Base-by-base conservation (phyloP, 2,888 invertebrate species). In the Orthosia cruda region DNA sequence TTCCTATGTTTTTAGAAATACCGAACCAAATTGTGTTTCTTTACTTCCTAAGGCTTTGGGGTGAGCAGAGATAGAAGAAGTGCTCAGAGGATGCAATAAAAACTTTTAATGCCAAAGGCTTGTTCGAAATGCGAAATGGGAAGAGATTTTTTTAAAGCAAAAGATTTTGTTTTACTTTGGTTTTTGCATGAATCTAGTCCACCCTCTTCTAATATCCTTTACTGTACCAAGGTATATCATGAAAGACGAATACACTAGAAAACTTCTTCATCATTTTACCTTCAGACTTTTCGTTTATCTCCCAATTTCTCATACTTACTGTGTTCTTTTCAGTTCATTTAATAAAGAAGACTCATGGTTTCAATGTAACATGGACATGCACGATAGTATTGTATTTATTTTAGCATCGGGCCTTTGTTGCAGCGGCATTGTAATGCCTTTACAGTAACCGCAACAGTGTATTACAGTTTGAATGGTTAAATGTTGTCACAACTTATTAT, bases 1-100 rank as follows among this genome's bases (percentile, higher is more conserved):
- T 88, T 86, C 71, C 79, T 83, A 81, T 80, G 76, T 71, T 83
- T 79, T 76, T 54, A 73, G 59, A 74, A 83, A 72, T 69, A 66
- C 55, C 26, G n/a, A 79, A 59, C 52, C 23, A 69, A 82, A 78
- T 71, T 71, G 74, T 68, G 20, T 47, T 67, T 15, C 15, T 23
- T 15, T 12, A 73, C 59, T 68, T 62, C 40, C 18, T 47, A 18
- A 26, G 4, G 5, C 1, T 65, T 40, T 52, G 16, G 58, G 15
- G 13, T 52, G 12, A 50, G 62, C 40, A 74, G 26, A 61, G 49
- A 47, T 18, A 16, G 20, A 49, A n/a, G 9, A 32, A 40, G 12
- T 12, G 18, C 0, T 40, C 7, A 12, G 18, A 63, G 0, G 15
- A 45, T 54, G 1, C 52, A 11, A 20, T 20, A 20, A 45, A 50